Evolutionary conservation across 2,113 vertebrate genomes (phyloP).

Genomic region (Motacilla tschutschensis): DNA sequence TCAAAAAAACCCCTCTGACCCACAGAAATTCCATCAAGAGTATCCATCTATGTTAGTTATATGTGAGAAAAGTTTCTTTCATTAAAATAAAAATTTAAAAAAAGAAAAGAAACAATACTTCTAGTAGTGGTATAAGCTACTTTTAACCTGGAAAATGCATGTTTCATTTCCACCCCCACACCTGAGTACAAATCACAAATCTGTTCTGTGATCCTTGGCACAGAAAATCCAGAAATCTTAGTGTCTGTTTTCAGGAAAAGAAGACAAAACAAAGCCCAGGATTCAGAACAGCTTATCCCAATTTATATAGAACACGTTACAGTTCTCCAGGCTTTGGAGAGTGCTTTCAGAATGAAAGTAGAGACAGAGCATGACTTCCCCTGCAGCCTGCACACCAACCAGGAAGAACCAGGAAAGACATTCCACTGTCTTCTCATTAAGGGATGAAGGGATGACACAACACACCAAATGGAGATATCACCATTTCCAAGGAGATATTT

Average conservation of each 20-base stretch:
- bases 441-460: background rate
- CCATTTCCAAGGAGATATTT: background rate
- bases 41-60: background rate
- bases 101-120: background rate
- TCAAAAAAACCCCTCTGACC: background rate
- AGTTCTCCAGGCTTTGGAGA: background rate
- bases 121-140: background rate
- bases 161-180: background rate
- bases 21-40: background rate
- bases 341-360: background rate
- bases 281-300: background rate
- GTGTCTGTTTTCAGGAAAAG: background rate
- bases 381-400: background rate
- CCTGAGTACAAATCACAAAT: background rate
- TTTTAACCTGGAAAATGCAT: background rate
- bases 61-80: background rate
- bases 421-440: background rate
- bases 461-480: too few relatives aligned
- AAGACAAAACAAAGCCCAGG: background rate
- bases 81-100: background rate
- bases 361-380: background rate
- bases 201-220: background rate
- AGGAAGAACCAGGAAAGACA: background rate
- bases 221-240: background rate
- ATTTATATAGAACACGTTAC: background rate